These are phyloP conservation scores for Gulo gulo DNA, from an alignment of 2,113 vertebrate genomes.

Conservation along the genomic window DNA sequence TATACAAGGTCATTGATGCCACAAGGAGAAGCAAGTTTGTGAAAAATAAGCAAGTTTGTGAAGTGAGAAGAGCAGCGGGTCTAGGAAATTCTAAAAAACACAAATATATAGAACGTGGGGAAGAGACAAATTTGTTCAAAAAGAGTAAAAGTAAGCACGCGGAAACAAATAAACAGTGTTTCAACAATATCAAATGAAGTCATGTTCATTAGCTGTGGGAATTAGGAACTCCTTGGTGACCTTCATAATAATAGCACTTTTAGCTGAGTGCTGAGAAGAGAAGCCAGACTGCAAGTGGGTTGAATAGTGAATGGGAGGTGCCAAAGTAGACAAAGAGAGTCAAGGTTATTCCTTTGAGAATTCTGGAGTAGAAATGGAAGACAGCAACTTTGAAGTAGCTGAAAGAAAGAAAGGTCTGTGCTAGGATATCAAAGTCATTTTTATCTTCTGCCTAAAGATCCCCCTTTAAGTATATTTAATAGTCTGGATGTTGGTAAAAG, in stretches of 20 bases:
- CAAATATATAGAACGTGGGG: background rate
- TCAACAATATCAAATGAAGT: background rate
- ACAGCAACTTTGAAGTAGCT: slow-evolving; percentile 52
- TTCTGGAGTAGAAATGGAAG: slow-evolving; percentile 43
- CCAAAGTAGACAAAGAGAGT: background rate
- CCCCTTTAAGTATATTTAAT: slow-evolving; percentile 49
- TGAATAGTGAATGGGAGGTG: background rate
- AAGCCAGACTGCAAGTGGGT: background rate
- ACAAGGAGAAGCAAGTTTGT: background rate
- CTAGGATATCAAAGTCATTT: slow-evolving; percentile 65
- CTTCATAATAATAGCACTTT: background rate
- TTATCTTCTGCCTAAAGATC: slow-evolving; percentile 55
- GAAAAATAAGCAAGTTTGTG: background rate
- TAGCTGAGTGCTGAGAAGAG: background rate
- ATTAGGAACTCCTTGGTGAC: background rate
- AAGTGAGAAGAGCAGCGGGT: background rate
- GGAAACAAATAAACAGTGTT: background rate
- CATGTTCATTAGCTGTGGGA: background rate
- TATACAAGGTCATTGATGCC: background rate
- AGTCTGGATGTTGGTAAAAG: slow-evolving; percentile 3
- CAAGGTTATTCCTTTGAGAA: slow-evolving; percentile 1
- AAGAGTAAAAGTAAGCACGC: background rate
- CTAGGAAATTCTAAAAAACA: background rate
- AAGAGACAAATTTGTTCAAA: background rate
- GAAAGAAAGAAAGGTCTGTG: slow-evolving; percentile 52